Evolutionary conservation across 2,113 vertebrate genomes (phyloP).

Genomic region (Thamnophis sirtalis): DNA sequence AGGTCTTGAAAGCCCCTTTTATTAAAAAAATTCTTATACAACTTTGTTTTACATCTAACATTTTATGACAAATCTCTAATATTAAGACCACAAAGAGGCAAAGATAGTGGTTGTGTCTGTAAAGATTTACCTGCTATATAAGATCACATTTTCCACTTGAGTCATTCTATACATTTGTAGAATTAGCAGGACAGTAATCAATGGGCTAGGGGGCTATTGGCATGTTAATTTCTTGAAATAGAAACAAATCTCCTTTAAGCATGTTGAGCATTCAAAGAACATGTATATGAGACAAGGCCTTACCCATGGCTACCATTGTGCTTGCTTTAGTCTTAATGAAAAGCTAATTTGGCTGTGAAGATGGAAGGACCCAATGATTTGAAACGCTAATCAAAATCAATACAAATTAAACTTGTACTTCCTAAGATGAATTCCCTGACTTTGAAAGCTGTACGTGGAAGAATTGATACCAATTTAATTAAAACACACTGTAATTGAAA

Average conservation of each 20-base stretch:
- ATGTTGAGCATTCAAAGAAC: neutral
- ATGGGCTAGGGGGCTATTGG: neutral
- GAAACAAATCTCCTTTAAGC: neutral
- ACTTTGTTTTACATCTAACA: neutral
- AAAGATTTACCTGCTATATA: neutral
- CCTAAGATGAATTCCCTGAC: neutral
- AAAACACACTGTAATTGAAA: constrained; percentile 27
- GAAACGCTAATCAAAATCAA: neutral
- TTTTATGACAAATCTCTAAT: neutral
- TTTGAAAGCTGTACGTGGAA: constrained; percentile 10
- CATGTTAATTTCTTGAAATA: neutral
- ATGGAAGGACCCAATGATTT: neutral
- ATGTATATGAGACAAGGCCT: neutral
- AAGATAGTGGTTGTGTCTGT: neutral
- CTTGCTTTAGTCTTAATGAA: neutral
- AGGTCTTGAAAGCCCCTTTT: neutral
- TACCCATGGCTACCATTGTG: neutral
- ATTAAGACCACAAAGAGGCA: neutral
- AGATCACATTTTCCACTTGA: neutral
- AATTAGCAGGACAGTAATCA: neutral
- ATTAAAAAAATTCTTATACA: neutral
- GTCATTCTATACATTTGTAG: neutral
- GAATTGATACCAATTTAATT: constrained; percentile 27
- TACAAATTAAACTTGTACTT: neutral
- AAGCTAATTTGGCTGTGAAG: constrained; percentile 10